These are phyloP conservation scores for Caranx melampygus DNA, from an alignment of 2,113 vertebrate genomes.

Conservation along the genomic window DNA sequence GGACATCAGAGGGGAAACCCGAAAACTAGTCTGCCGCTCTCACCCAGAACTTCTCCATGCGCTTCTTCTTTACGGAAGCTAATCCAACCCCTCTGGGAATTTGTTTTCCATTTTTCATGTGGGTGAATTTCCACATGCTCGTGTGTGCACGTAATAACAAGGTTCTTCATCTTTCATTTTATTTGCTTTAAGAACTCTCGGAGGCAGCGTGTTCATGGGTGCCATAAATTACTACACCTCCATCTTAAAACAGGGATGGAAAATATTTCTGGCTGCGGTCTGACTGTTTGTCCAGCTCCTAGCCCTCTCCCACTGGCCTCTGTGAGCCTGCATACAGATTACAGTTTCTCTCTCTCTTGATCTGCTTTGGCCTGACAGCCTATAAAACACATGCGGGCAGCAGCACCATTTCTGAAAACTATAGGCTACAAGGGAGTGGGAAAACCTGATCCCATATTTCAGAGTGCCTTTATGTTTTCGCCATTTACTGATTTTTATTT, in stretches of 20 bases:
- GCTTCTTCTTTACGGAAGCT: constrained; percentile 39
- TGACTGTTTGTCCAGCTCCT: constrained; percentile 73
- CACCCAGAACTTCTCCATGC: constrained; percentile 20
- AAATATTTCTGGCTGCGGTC: constrained; percentile 63
- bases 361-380: constrained; percentile 39
- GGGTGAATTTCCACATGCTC: constrained; percentile 3
- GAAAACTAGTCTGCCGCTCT: constrained; percentile 37
- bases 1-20: constrained; percentile 69
- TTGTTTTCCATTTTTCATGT: constrained; percentile 11
- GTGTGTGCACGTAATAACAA: constrained; percentile 21
- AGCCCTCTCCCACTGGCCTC: constrained; percentile 52
- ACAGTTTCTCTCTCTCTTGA: constrained; percentile 57
- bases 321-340: constrained; percentile 84
- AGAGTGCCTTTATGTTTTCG: constrained; percentile 15
- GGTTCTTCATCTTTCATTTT: constrained; percentile 52
- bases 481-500: constrained; percentile 12
- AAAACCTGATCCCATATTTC: constrained; percentile 22
- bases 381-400: constrained; percentile 60
- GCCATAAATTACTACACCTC: constrained; percentile 77
- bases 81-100: constrained; percentile 23
- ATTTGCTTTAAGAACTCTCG: constrained; percentile 71
- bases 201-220: constrained; percentile 69
- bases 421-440: constrained; percentile 16
- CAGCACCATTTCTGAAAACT: constrained; percentile 45
- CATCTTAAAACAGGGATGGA: constrained; percentile 66